These are phyloP conservation scores for Atlantisia rogersi DNA, from an alignment of 2,113 vertebrate species.

Conservation along the genomic window DNA sequence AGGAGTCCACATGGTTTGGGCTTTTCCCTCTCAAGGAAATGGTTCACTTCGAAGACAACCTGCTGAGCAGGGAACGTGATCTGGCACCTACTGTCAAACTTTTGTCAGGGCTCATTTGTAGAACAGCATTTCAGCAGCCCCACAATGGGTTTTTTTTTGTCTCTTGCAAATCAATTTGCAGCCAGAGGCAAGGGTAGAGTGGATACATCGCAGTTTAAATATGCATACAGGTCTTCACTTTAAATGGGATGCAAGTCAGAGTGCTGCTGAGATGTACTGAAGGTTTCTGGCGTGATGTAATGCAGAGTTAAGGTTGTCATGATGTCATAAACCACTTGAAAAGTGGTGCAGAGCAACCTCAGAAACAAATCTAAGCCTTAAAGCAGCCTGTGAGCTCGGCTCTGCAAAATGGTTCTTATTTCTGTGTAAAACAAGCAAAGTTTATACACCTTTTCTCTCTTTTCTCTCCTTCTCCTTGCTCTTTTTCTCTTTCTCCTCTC, in stretches of 20 bases:
- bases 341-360: not conserved
- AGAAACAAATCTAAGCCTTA: not conserved
- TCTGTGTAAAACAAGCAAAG: too few species aligned
- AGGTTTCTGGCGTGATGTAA: not conserved
- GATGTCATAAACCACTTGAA: not conserved
- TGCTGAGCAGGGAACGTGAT: not conserved
- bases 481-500: not conserved
- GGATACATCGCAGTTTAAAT: not conserved
- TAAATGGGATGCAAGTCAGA: not conserved
- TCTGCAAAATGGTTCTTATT: not conserved
- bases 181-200: not conserved
- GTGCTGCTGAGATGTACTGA: not conserved
- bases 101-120: not conserved
- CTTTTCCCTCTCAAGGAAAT: not conserved
- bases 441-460: rapidly evolving
- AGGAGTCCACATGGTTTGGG: not conserved
- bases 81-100: not conserved
- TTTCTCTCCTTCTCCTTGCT: too few species aligned
- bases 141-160: not conserved
- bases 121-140: not conserved
- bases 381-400: not conserved
- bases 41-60: not conserved
- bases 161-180: not conserved
- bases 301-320: not conserved
- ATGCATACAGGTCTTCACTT: not conserved